phyloP scores from a whole-genome alignment of 1,140 invertebrate species.

The Brachionus calyciflorus region DNA sequence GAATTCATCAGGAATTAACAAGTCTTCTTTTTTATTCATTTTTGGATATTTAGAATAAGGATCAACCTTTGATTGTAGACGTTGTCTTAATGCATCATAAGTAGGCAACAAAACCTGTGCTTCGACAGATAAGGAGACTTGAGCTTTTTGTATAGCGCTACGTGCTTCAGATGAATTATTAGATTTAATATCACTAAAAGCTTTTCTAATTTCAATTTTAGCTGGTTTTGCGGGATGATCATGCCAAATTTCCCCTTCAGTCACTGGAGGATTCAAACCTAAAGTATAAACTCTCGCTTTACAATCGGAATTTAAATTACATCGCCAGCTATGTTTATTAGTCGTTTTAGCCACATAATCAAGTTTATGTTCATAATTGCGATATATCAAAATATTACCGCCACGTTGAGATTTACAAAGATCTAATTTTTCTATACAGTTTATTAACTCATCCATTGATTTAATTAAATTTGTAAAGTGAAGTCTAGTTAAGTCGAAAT shows the following conservation, averaged over 20 bases:
- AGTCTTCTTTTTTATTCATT: too few relatives aligned
- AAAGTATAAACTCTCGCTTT: neutral
- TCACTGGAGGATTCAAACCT: neutral
- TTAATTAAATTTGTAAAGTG: neutral
- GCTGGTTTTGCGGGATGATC: neutral
- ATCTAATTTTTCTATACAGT: neutral
- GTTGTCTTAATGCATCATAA: neutral
- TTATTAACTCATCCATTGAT: neutral
- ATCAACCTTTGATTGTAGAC: neutral
- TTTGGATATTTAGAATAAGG: neutral
- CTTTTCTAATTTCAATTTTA: neutral
- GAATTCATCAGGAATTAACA: too few relatives aligned
- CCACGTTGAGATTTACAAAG: neutral
- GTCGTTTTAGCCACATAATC: slow-evolving; percentile 10
- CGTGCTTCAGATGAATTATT: neutral
- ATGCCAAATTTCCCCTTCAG: neutral
- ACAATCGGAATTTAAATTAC: neutral
- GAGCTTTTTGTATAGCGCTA: neutral
- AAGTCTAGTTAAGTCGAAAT: neutral
- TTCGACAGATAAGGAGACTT: neutral
- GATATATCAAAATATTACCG: neutral
- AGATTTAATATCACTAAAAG: neutral
- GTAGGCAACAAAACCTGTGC: neutral
- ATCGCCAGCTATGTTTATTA: neutral
- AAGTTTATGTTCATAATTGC: neutral